phyloP scores from a whole-genome alignment of 2,113 vertebrate species.

The Apodemus speciosus region DNA sequence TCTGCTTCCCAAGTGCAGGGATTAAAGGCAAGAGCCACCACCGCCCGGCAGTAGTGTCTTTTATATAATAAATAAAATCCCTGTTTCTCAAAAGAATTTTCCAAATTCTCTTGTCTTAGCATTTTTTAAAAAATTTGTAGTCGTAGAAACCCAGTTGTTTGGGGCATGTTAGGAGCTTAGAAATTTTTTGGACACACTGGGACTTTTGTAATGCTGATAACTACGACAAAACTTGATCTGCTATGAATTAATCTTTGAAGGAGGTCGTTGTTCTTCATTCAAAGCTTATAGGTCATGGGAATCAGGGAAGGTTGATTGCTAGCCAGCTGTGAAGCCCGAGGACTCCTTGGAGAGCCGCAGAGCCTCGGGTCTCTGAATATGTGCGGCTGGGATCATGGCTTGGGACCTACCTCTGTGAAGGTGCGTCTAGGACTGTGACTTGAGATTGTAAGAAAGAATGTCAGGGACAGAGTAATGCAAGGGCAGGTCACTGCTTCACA shows the following conservation, averaged over 20 bases:
- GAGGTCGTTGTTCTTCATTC: not conserved
- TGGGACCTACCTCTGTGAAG: not conserved
- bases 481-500: not conserved
- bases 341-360: not conserved
- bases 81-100: constrained; percentile 26
- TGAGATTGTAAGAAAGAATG: not conserved
- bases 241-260: constrained; percentile 35
- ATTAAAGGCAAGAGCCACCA: no score
- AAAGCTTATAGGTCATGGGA: not conserved
- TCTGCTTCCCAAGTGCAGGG: no score
- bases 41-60: no score
- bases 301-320: not conserved
- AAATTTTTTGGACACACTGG: not conserved
- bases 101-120: not conserved
- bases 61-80: not conserved
- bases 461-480: not conserved
- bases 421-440: not conserved
- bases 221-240: constrained; percentile 5
- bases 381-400: not conserved
- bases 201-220: not conserved
- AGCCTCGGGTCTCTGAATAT: not conserved
- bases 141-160: not conserved
- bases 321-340: not conserved
- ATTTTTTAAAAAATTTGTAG: not conserved
- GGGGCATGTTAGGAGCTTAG: not conserved